phyloP scores from a whole-genome alignment of 2,113 vertebrate genomes.

The Sylvicapra grimmia region DNA sequence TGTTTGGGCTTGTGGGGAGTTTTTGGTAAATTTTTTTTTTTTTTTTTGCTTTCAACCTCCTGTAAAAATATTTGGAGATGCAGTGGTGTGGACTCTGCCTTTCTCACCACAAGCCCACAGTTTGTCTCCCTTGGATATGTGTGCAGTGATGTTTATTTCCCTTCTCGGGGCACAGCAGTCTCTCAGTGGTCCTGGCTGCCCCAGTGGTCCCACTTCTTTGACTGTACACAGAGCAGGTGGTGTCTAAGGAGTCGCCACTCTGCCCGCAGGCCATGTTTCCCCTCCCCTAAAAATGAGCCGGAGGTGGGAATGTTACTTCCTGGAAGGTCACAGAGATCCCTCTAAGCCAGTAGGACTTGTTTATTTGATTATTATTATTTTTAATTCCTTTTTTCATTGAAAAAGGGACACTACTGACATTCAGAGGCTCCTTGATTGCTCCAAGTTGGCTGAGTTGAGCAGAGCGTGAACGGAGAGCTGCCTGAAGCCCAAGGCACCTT shows the following conservation, averaged over 20 bases:
- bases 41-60: not conserved
- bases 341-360: constrained; percentile 31
- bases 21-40: constrained; percentile 29
- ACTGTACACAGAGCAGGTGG: constrained; percentile 37
- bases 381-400: not conserved
- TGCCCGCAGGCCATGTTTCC: not conserved
- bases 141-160: not conserved
- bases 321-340: constrained; percentile 50
- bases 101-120: constrained; percentile 1
- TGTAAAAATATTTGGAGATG: constrained; percentile 59
- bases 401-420: constrained; percentile 13
- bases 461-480: rapidly evolving
- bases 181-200: not conserved
- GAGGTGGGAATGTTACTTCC: constrained; percentile 9
- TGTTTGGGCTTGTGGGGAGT: constrained; percentile 62
- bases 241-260: not conserved
- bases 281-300: not conserved
- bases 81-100: constrained; percentile 33
- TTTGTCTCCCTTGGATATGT: constrained; percentile 4
- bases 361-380: constrained; percentile 33
- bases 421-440: not conserved
- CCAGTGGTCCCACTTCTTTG: not conserved
- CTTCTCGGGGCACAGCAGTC: not conserved
- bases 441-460: not conserved
- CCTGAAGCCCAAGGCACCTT: not conserved